phyloP scores from a whole-genome alignment of 2,888 invertebrate genomes.

The Phengaris alcon region DNA sequence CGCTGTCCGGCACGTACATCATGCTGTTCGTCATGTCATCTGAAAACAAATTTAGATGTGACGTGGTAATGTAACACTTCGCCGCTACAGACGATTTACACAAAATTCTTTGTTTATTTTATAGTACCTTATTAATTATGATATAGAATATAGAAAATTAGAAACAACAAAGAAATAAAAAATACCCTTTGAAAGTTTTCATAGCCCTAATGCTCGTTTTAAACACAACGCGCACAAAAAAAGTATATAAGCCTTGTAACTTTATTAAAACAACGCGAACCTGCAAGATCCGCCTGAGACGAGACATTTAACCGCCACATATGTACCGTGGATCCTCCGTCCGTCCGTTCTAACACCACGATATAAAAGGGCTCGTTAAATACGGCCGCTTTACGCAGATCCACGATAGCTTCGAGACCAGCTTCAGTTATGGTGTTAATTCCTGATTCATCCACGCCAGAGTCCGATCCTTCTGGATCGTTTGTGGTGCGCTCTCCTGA shows the following conservation, averaged over 20 bases:
- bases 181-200: no score
- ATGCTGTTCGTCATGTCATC: slow-evolving; percentile 86
- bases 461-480: slow-evolving; percentile 56
- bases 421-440: slow-evolving; percentile 78
- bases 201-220: no score
- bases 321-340: slow-evolving; percentile 91
- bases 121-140: no score
- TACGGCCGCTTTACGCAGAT: slow-evolving; percentile 89
- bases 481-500: slow-evolving; percentile 61
- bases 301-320: slow-evolving; percentile 98
- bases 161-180: no score
- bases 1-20: slow-evolving; percentile 94
- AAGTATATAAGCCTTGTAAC: no score
- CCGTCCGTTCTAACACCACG: slow-evolving; percentile 92
- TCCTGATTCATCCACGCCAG: slow-evolving; percentile 58
- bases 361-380: slow-evolving; percentile 98
- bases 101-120: no score
- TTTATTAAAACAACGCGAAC: slow-evolving; percentile 40
- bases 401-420: slow-evolving; percentile 92
- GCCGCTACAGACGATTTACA: no score
- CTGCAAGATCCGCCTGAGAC: slow-evolving; percentile 80
- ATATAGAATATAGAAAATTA: no score
- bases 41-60: slow-evolving; percentile 39
- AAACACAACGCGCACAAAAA: no score
- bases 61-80: background rate